Evolutionary conservation across 2,888 invertebrate species (phyloP), one percentile per base, ranked within the genome.

Genomic region (Drosophila multiciliata): DNA sequence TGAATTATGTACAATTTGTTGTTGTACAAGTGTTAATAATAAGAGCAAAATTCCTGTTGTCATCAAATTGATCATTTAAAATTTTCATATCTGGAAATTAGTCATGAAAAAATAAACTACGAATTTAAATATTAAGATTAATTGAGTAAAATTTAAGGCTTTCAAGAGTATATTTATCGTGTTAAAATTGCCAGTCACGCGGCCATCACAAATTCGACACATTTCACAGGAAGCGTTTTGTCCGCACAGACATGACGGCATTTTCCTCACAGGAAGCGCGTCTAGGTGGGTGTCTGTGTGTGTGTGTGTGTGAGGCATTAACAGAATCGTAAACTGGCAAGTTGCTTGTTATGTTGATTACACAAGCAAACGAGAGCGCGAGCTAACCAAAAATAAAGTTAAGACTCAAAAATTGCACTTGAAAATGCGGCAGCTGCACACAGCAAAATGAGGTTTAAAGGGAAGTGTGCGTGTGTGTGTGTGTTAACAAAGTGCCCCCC

Each of bases 301-400:
- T 73, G 36, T 63, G 48, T 75, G 40, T 82, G 66, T 63, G 68
- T 66, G 65, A 80, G 75, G 80, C 90, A 85, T 85, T 85, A 85
- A 85, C 90, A 89, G 88, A 87, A 68, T 85, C 85, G 89, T 85
- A 85, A 85, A 85, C 88, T 87, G 88, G 26, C 80, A 78, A 87
- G 88, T 85, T 89, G 90, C 89, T 89, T 89, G 85, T 86, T 89
- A 86, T 87, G 85, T 86, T 86, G 85, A 86, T 86, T 86, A 89
- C 78, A 87, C 75, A 78, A 73, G 38, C 62, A 67, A 66, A 53
- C 38, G 61, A 66, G 50, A 63, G 76, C 75, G 52, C 7, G n/a
- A 38, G 23, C 35, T 55, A 55, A 77, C 61, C 77, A 45, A 86
- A 78, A 75, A 75, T 80, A 78, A 88, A 74, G 64, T 81, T 66